phyloP scores from a whole-genome alignment of 2,797 vertebrate species.

The Tenualosa ilisha region DNA sequence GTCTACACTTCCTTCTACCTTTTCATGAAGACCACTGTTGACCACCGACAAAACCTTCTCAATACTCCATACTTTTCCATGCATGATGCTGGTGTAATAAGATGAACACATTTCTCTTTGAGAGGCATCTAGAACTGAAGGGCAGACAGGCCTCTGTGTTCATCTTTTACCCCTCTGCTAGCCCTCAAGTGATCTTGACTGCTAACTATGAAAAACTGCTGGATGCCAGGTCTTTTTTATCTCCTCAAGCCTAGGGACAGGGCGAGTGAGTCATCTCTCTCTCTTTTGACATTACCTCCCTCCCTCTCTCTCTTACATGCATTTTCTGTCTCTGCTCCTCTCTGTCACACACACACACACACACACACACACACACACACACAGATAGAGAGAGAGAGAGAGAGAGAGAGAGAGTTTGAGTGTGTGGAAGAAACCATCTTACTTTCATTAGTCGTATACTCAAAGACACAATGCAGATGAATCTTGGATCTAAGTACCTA shows the following conservation, averaged over 20 bases:
- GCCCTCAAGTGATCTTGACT: slow-evolving; percentile 35
- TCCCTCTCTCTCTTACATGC: neutral
- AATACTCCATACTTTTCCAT: neutral
- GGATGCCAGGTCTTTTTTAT: slow-evolving; percentile 45
- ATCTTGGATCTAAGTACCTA: slow-evolving; percentile 34
- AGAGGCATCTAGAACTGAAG: slow-evolving; percentile 40
- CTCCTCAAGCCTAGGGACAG: slow-evolving; percentile 40
- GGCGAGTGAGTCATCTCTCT: slow-evolving; percentile 38
- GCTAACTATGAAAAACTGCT: slow-evolving; percentile 40
- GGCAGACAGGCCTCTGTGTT: slow-evolving; percentile 36
- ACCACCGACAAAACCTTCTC: slow-evolving; percentile 9
- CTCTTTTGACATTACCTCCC: neutral
- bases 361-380: slow-evolving; percentile 35
- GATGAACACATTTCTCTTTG: neutral
- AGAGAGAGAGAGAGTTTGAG: neutral
- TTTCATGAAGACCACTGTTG: slow-evolving; percentile 31
- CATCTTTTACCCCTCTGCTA: slow-evolving; percentile 27
- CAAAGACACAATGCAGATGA: slow-evolving; percentile 24
- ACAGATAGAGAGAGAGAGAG: neutral
- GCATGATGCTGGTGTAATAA: neutral
- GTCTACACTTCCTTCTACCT: slow-evolving; percentile 26
- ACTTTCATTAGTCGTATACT: slow-evolving; percentile 17
- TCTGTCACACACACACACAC: slow-evolving; percentile 30
- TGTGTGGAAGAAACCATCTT: neutral
- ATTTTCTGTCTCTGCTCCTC: neutral